These are phyloP conservation scores for Vanessa cardui DNA, from an alignment of 2,888 invertebrate species.

Conservation along the genomic window DNA sequence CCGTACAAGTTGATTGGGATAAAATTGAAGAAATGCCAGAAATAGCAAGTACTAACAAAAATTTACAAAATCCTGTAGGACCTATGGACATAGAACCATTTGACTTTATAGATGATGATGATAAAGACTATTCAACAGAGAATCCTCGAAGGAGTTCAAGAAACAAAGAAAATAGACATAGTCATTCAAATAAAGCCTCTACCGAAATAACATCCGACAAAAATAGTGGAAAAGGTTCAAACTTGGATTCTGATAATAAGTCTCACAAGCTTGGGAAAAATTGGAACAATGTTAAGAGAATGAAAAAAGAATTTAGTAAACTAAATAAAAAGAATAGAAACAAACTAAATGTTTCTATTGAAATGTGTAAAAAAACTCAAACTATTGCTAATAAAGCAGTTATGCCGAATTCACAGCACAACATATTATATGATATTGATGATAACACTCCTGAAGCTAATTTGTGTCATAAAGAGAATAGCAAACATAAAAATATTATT, in stretches of 20 bases:
- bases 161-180: constrained; percentile 55
- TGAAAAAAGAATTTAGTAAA: constrained; percentile 76
- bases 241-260: constrained; percentile 47
- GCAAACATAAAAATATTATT: neutral
- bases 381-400: constrained; percentile 45
- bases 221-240: constrained; percentile 50
- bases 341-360: constrained; percentile 76
- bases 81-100: constrained; percentile 64
- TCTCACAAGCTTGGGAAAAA: constrained; percentile 58
- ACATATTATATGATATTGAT: constrained; percentile 42
- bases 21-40: constrained; percentile 69
- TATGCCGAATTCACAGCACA: constrained; percentile 6
- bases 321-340: constrained; percentile 65
- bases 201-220: constrained; percentile 49
- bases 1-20: constrained; percentile 72
- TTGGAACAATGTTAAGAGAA: constrained; percentile 74
- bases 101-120: constrained; percentile 47
- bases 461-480: neutral
- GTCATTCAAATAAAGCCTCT: constrained; percentile 43
- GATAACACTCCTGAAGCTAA: constrained; percentile 55
- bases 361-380: constrained; percentile 69
- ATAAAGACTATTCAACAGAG: constrained; percentile 56
- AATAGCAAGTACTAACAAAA: constrained; percentile 48
- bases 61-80: constrained; percentile 56
- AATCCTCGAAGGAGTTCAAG: constrained; percentile 70